A percentile compares a stretch with the other conserved stretches of the same genome.
These are phyloP conservation scores for Adelognathus sp. DNA, from an alignment of 2,888 invertebrate species.

Conservation along the genomic window DNA sequence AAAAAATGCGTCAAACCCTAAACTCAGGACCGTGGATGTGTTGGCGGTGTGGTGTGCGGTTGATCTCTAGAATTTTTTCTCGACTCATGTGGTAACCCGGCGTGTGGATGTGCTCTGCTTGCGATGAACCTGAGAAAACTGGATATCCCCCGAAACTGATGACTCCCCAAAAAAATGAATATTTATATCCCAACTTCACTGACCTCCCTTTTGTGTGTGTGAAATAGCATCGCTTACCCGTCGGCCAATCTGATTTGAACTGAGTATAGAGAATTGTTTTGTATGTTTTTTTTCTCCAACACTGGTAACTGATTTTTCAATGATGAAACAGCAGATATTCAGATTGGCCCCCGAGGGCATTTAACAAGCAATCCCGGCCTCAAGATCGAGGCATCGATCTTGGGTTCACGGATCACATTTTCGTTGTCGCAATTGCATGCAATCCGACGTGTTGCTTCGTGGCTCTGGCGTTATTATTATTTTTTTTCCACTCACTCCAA, in stretches of 20 bases:
- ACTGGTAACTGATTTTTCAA: neutral
- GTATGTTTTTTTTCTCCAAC: neutral
- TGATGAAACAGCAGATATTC: neutral
- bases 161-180: slow-evolving; percentile 19
- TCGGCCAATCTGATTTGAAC: slow-evolving; percentile 34
- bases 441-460: slow-evolving; percentile 48
- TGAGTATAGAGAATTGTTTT: neutral
- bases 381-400: slow-evolving; percentile 31
- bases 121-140: slow-evolving; percentile 31
- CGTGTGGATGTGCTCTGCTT: slow-evolving; percentile 60
- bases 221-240: slow-evolving; percentile 23
- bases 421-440: slow-evolving; percentile 40
- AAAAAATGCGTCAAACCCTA: slow-evolving; percentile 66
- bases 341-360: neutral
- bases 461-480: slow-evolving; percentile 41
- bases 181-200: slow-evolving; percentile 19
- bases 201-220: slow-evolving; percentile 1
- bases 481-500: neutral
- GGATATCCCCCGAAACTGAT: slow-evolving; percentile 19
- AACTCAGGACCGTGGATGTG: slow-evolving; percentile 81
- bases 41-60: slow-evolving; percentile 81
- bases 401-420: slow-evolving; percentile 14
- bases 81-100: slow-evolving; percentile 57
- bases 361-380: slow-evolving; percentile 20
- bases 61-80: slow-evolving; percentile 67